Evolutionary conservation across 1,140 invertebrate species (phyloP).

Genomic region (Brachionus asplanchnoidis): DNA sequence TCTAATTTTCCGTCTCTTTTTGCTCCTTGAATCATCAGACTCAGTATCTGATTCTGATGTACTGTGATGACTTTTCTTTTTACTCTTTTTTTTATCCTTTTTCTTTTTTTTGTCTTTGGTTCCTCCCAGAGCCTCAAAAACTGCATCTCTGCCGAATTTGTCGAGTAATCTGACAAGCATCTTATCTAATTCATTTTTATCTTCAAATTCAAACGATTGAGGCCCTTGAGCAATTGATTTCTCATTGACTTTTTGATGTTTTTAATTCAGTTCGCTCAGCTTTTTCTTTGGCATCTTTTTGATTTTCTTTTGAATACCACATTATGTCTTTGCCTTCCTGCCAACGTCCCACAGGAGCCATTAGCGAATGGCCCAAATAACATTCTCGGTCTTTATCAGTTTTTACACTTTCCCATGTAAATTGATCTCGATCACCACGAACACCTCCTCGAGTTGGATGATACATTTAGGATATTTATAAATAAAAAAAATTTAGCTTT

Average conservation of each 20-base stretch:
- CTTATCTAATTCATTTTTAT: constrained; percentile 25
- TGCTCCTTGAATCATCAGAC: neutral
- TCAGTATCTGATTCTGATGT: neutral
- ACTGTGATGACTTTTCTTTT: neutral
- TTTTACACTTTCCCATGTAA: constrained; percentile 33
- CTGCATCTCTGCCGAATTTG: neutral
- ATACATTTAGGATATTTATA: neutral
- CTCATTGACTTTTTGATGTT: neutral
- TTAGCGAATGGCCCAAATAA: constrained; percentile 40
- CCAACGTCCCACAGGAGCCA: constrained; percentile 24
- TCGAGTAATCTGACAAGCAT: neutral
- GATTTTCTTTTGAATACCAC: constrained; percentile 18
- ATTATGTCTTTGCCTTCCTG: constrained; percentile 16
- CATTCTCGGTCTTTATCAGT: constrained; percentile 41
- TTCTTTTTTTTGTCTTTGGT: neutral
- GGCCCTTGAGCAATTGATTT: neutral
- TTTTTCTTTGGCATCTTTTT: neutral
- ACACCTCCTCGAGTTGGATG: constrained; percentile 33
- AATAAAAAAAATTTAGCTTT: neutral
- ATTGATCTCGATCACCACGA: constrained; percentile 31
- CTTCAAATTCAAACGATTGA: neutral
- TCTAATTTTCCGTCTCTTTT: neutral
- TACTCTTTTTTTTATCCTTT: constrained; percentile 16
- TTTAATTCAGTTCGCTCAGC: neutral
- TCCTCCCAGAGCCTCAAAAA: neutral